Evolutionary conservation across 2,797 vertebrate species (phyloP).

Genomic region (Etheostoma perlongum): DNA sequence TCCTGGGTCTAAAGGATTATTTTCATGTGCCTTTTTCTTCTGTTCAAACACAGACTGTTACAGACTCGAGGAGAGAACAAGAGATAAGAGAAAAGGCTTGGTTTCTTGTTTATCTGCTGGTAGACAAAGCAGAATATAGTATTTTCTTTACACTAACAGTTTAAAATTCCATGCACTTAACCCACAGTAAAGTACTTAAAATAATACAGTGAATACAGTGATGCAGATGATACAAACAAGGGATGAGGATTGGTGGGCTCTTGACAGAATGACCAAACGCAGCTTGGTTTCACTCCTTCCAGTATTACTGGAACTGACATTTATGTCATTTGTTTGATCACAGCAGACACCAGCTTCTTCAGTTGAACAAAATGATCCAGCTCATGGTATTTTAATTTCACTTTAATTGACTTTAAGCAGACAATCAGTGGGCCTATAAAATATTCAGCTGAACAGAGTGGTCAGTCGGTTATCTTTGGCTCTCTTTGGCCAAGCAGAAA

Average conservation of each 20-base stretch:
- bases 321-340: background rate
- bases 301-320: background rate
- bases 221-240: conserved; percentile 15
- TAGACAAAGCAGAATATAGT: conserved; percentile 30
- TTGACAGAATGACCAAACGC: background rate
- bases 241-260: background rate
- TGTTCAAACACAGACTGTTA: conserved; percentile 51
- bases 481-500: conserved; percentile 12
- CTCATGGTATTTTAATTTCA: conserved; percentile 24
- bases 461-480: conserved; percentile 10
- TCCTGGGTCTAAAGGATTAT: conserved; percentile 53
- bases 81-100: conserved; percentile 38
- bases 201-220: conserved; percentile 3
- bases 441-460: conserved; percentile 15
- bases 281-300: background rate
- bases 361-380: background rate
- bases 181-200: conserved; percentile 14
- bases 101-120: conserved; percentile 39
- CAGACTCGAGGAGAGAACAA: conserved; percentile 45
- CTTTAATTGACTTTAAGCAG: conserved; percentile 36
- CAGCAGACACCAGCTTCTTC: background rate
- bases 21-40: conserved; percentile 56
- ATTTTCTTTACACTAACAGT: conserved; percentile 36
- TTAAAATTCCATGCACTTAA: conserved; percentile 28
- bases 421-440: conserved; percentile 33